phyloP scores from a whole-genome alignment of 2,888 invertebrate species.

The Diarsia dahlii region DNA sequence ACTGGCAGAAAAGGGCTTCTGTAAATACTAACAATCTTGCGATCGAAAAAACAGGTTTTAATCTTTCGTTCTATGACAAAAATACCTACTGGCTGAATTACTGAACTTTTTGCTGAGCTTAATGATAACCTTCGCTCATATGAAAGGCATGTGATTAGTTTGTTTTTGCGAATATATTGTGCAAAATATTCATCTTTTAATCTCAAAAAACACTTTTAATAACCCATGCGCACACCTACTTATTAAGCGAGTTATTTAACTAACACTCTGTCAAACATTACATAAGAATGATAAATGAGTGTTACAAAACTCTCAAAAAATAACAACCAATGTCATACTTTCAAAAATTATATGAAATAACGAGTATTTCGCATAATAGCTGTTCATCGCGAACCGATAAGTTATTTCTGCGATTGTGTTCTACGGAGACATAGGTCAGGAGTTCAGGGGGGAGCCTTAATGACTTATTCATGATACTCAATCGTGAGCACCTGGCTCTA shows the following conservation, averaged over 20 bases:
- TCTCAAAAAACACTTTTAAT: conserved; percentile 9
- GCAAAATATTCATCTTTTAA: conserved; percentile 19
- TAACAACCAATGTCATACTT: conserved; percentile 64
- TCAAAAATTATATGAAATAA: conserved; percentile 63
- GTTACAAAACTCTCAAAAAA: conserved; percentile 49
- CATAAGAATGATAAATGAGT: conserved; percentile 51
- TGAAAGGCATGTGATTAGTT: conserved; percentile 6
- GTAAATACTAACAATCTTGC: background rate
- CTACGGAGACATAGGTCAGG: conserved; percentile 79
- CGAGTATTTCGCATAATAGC: conserved; percentile 60
- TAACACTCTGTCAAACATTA: conserved; percentile 52
- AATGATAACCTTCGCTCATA: conserved; percentile 23
- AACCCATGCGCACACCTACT: conserved; percentile 42
- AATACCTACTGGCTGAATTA: background rate
- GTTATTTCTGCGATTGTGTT: conserved; percentile 72
- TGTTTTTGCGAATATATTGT: conserved; percentile 9
- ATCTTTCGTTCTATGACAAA: background rate
- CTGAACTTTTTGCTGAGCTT: background rate
- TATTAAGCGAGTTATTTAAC: conserved; percentile 53
- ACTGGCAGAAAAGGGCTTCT: background rate
- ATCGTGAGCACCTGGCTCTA: conserved; percentile 74
- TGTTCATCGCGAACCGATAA: conserved; percentile 54
- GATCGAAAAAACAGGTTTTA: background rate
- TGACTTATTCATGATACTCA: conserved; percentile 82
- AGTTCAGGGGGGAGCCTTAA: conserved; percentile 80